These are phyloP conservation scores for Lepus timidus DNA, from an alignment of 2,113 vertebrate species.

Conservation along the genomic window DNA sequence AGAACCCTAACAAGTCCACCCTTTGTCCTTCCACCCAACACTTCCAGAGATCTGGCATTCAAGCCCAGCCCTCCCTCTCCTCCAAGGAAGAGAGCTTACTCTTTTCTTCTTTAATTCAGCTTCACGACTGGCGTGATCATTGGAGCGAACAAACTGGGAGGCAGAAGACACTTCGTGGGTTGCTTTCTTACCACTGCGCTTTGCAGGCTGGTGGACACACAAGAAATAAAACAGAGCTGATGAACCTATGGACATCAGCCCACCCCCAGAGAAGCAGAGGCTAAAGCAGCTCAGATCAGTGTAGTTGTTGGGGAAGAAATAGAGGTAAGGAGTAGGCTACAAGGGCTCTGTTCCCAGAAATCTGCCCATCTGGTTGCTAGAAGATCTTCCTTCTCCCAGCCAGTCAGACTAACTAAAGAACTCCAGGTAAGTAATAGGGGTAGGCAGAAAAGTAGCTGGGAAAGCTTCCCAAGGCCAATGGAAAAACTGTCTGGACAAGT, in stretches of 20 bases:
- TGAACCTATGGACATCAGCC: constrained; percentile 8
- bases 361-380: not conserved
- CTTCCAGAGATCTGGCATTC: not conserved
- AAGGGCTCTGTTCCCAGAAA: constrained; percentile 10
- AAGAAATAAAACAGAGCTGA: constrained; percentile 56
- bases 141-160: constrained; percentile 63
- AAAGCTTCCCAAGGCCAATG: constrained; percentile 37
- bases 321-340: not conserved
- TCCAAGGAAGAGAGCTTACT: constrained; percentile 70
- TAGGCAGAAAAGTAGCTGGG: not conserved
- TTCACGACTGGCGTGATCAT: constrained; percentile 61
- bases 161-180: not conserved
- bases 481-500: constrained; percentile 37
- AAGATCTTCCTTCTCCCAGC: not conserved
- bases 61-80: not conserved
- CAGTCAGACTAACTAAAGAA: not conserved
- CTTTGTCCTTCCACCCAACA: not conserved
- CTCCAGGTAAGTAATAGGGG: not conserved
- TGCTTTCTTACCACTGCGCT: constrained; percentile 74
- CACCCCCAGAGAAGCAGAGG: not conserved
- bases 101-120: constrained; percentile 79
- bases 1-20: not conserved
- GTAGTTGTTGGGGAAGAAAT: not conserved
- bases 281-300: constrained; percentile 11
- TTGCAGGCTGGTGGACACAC: constrained; percentile 47